Percentiles rank a stretch among this genome's conserved stretches.
Conservation (phyloP, 37 sponge, comb jelly and placozoan genomes). For the Spongilla lacustris region DNA sequence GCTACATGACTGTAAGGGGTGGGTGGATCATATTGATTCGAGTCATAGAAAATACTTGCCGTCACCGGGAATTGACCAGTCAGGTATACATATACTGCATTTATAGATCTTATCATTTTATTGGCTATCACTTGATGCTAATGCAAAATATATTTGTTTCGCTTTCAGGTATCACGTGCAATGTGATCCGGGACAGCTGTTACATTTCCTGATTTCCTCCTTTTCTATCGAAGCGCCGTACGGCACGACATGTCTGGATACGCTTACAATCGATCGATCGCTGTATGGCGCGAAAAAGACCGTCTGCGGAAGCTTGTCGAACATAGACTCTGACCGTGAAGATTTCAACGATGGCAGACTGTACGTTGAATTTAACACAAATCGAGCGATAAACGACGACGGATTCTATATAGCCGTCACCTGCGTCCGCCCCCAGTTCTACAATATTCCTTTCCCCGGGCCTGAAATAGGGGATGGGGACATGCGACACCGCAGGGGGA, state of each 20-base stretch:
- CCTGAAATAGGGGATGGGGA: too few relatives aligned
- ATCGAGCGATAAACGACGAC: neutral
- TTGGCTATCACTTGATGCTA: too few relatives aligned
- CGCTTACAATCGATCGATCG: neutral
- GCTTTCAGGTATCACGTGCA: neutral
- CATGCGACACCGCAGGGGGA: neutral
- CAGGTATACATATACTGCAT: too few relatives aligned
- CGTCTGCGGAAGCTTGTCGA: neutral
- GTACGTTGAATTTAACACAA: constrained; percentile 1
- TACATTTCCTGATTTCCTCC: constrained; percentile 5
- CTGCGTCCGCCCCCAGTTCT: constrained; percentile 3
- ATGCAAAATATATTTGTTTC: neutral
- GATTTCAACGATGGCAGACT: constrained; percentile 15
- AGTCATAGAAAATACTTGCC: too few relatives aligned
- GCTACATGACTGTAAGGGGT: too few relatives aligned
- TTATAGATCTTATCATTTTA: too few relatives aligned
- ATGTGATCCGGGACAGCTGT: neutral
- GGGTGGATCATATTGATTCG: too few relatives aligned
- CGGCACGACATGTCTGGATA: neutral
- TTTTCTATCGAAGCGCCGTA: neutral
- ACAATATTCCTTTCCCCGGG: neutral
- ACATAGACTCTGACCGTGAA: neutral
- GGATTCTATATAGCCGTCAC: constrained; percentile 13
- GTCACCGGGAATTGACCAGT: too few relatives aligned
- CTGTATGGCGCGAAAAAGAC: neutral